These are phyloP conservation scores for Scelioninae gen. 1 DNA, from an alignment of 2,888 invertebrate genomes.

Conservation along the genomic window DNA sequence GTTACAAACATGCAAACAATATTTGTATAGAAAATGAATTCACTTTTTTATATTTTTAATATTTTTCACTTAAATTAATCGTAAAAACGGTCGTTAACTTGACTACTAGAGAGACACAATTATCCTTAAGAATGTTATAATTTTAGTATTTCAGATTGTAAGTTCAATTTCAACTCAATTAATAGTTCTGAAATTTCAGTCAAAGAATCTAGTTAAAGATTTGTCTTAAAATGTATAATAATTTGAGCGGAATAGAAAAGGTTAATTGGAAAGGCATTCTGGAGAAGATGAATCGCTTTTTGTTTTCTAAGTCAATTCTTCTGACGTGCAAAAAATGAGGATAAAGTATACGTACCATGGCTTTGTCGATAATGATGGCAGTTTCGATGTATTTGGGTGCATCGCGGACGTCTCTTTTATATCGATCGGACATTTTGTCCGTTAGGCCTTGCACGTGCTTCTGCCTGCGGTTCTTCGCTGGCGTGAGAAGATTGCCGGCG, in stretches of 20 bases:
- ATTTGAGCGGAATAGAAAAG: conserved; percentile 28
- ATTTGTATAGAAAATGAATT: no score
- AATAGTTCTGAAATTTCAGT: conserved; percentile 19
- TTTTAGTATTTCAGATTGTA: no score
- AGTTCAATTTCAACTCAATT: conserved; percentile 2
- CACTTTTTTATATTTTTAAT: no score
- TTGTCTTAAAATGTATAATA: conserved; percentile 24
- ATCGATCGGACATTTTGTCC: conserved; percentile 83
- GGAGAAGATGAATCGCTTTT: conserved; percentile 46
- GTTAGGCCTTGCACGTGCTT: conserved; percentile 85
- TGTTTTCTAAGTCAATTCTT: conserved; percentile 51
- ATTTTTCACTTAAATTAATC: no score
- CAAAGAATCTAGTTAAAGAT: conserved; percentile 17
- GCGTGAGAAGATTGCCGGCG: conserved; percentile 88
- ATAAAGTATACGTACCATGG: conserved; percentile 88
- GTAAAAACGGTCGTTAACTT: no score
- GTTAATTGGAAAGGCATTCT: conserved; percentile 37
- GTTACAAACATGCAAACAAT: no score
- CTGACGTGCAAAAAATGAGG: conserved; percentile 36
- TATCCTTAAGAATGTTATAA: no score
- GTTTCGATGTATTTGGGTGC: conserved; percentile 98
- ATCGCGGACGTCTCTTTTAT: conserved; percentile 92
- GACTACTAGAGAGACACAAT: no score
- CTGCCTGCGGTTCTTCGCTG: conserved; percentile 87
- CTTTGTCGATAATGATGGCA: conserved; percentile 97